Evolutionary conservation across 2,113 vertebrate species (phyloP), one percentile per base, ranked within the genome.

Genomic region (Fulica atra): DNA sequence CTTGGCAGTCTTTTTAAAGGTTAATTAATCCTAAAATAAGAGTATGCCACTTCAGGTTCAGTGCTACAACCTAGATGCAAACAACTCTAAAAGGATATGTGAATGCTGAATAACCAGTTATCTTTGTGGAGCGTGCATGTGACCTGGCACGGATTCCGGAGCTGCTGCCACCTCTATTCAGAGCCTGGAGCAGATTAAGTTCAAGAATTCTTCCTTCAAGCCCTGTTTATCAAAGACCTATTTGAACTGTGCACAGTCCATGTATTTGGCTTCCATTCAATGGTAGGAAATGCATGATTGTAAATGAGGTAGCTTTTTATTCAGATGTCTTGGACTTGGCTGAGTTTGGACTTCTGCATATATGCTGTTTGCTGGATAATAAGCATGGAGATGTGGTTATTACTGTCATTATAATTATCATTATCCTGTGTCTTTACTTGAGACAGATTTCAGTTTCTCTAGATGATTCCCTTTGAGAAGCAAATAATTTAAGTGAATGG

Each of bases 81-180:
- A 54, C 24, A 63, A 4, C 42, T 81, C 18, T 36, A 44, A 35
- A 46, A 66, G 46, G 46, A 38, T 78, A n/a, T 87, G 81, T 74
- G 72, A 78, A 46, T 88, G 80, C 79, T 83, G 36, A 82, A 88
- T 90, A 92, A 86, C 92, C 80, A 63, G 50, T 33, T 33, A 0
- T 19, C 38, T 84, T 51, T 61, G 64, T 26, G 2, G 82, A 86
- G 59, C 29, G 2, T 7, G 25, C 68, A 9, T 84, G 81, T 93
- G 86, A 93, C 83, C 81, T 95, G 94, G 96, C 86, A 42, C 18
- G 12, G 8, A 0, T 17, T 72, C 81, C 79, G 73, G 77, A 91
- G 36, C 76, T 89, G 72, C 86, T 96, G 83, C 89, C 48, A 33
- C 73, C 85, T 91, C 72, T 78, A 20, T 89, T 95, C 88, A 91